phyloP scores from a whole-genome alignment of 2,888 invertebrate genomes.

The Venustoraphidia nigricollis region DNA sequence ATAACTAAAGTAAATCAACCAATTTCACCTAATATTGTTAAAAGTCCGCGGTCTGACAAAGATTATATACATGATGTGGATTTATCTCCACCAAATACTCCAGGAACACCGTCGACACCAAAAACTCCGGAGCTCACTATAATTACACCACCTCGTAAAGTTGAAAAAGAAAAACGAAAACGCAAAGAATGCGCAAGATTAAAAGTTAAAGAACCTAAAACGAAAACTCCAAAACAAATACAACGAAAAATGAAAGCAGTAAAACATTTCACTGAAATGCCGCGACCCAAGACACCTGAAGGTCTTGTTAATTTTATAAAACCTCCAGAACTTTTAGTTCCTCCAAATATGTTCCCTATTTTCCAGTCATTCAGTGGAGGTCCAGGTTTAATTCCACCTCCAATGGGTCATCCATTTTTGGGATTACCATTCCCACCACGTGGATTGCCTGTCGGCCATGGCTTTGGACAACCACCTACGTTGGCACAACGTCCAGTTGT shows the following conservation, averaged over 20 bases:
- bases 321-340: slow-evolving; percentile 11
- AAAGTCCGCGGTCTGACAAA: slow-evolving; percentile 26
- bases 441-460: slow-evolving; percentile 28
- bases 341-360: slow-evolving; percentile 33
- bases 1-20: slow-evolving; percentile 19
- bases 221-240: not conserved
- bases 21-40: slow-evolving; percentile 22
- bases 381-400: slow-evolving; percentile 46
- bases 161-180: slow-evolving; percentile 39
- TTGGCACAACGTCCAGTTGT: slow-evolving; percentile 4
- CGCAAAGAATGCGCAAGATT: slow-evolving; percentile 31
- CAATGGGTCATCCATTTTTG: slow-evolving; percentile 35
- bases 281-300: slow-evolving; percentile 27
- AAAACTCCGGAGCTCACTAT: slow-evolving; percentile 40
- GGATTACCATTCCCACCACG: slow-evolving; percentile 28
- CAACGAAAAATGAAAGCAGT: slow-evolving; percentile 13
- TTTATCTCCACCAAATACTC: slow-evolving; percentile 26
- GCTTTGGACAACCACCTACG: slow-evolving; percentile 38
- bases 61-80: slow-evolving; percentile 22
- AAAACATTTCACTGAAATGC: slow-evolving; percentile 16
- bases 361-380: slow-evolving; percentile 31
- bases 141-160: slow-evolving; percentile 37
- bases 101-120: slow-evolving; percentile 36
- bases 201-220: slow-evolving; percentile 13
- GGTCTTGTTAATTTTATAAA: slow-evolving; percentile 14